Percentiles rank a stretch among this genome's conserved stretches.
Conservation (phyloP, 2,113 vertebrate species). For the Peromyscus polionotus region DNA sequence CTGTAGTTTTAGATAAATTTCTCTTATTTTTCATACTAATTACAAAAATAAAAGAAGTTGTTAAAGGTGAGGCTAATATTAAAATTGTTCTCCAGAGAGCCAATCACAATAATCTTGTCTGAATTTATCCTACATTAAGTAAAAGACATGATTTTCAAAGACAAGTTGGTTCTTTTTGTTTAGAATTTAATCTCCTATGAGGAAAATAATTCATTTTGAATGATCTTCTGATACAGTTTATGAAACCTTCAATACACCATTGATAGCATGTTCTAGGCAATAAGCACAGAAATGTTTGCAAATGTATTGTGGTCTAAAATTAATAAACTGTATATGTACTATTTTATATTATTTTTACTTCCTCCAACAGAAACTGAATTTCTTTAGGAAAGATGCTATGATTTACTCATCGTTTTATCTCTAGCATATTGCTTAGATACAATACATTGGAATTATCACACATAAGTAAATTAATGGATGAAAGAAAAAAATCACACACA, state of each 20-base stretch:
- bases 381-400: not conserved
- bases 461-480: not conserved
- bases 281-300: not conserved
- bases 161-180: not conserved
- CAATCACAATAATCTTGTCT: not conserved
- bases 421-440: not conserved
- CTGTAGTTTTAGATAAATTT: not conserved
- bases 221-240: not conserved
- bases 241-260: not conserved
- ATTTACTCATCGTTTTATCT: not conserved
- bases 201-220: conserved; percentile 17
- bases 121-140: not conserved
- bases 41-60: not conserved
- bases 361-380: not conserved
- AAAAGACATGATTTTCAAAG: not conserved
- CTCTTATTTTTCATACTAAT: not conserved
- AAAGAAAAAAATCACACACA: not conserved
- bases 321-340: not conserved
- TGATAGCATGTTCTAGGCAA: not conserved
- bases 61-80: not conserved
- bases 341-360: not conserved
- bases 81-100: not conserved
- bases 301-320: not conserved
- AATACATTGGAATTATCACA: not conserved
- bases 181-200: not conserved